Evolutionary conservation across 1,140 invertebrate species (phyloP).

Genomic region (Cardiocondyla obscurior): DNA sequence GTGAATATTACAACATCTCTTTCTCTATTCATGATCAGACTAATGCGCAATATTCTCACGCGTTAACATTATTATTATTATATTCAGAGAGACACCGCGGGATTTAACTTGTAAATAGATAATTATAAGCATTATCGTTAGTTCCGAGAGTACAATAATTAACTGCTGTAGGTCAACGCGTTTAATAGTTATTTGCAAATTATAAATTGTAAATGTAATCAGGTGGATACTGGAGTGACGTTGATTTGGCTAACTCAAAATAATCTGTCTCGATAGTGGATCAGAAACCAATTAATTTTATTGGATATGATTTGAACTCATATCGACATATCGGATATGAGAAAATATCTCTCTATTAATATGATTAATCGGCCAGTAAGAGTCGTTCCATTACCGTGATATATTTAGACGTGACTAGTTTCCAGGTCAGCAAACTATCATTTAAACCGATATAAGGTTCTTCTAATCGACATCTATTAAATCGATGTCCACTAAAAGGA

Average conservation of each 20-base stretch:
- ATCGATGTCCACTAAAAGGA: not conserved
- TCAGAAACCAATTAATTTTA: conserved; percentile 38
- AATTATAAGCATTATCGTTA: conserved; percentile 29
- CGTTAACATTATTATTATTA: conserved; percentile 25
- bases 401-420: conserved; percentile 6
- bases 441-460: conserved; percentile 15
- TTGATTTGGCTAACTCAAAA: conserved; percentile 24
- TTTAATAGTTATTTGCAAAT: conserved; percentile 30
- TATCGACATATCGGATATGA: not conserved
- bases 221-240: not conserved
- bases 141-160: conserved; percentile 24
- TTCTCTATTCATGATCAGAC: not conserved
- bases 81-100: not conserved
- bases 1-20: not conserved
- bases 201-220: conserved; percentile 22
- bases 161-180: not conserved
- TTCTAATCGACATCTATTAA: not conserved
- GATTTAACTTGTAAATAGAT: conserved; percentile 32
- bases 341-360: conserved; percentile 42
- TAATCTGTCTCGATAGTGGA: not conserved
- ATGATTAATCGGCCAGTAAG: conserved; percentile 19
- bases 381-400: not conserved
- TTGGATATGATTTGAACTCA: conserved; percentile 17
- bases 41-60: conserved; percentile 3
- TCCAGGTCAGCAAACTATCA: conserved; percentile 5